These are phyloP conservation scores for Polyommatus icarus DNA, from an alignment of 2,888 invertebrate genomes.

Conservation along the genomic window DNA sequence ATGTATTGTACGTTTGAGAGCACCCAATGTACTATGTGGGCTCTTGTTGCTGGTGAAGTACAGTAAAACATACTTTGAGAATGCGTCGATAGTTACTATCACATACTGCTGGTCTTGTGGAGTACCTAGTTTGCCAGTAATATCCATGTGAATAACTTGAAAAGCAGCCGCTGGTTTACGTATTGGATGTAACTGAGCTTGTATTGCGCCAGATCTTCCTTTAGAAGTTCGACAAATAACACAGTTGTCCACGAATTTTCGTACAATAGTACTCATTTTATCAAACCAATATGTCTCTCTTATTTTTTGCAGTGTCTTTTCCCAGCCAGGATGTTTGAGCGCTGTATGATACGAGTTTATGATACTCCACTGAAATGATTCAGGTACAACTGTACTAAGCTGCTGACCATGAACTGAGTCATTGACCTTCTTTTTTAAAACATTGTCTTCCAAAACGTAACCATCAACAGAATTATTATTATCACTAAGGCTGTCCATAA, in stretches of 20 bases:
- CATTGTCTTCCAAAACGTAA: constrained; percentile 35
- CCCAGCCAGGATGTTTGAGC: constrained; percentile 43
- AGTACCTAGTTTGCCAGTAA: constrained; percentile 43
- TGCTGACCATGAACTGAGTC: constrained; percentile 34
- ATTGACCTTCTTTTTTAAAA: constrained; percentile 30
- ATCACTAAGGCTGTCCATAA: constrained; percentile 34
- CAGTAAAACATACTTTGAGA: constrained; percentile 31
- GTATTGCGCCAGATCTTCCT: constrained; percentile 43
- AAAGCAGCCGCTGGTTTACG: constrained; percentile 41
- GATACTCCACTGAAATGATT: constrained; percentile 44
- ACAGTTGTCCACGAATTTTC: constrained; percentile 13
- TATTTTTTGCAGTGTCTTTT: constrained; percentile 42
- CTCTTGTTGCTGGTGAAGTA: constrained; percentile 35
- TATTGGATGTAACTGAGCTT: constrained; percentile 43
- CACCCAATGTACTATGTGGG: constrained; percentile 35
- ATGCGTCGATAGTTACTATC: constrained; percentile 43
- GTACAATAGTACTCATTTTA: constrained; percentile 35
- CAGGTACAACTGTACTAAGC: constrained; percentile 38
- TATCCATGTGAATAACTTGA: constrained; percentile 44
- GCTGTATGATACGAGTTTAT: constrained; percentile 42
- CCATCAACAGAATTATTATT: constrained; percentile 17
- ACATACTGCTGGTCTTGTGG: constrained; percentile 39
- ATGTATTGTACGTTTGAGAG: constrained; percentile 35
- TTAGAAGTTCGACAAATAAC: constrained; percentile 45
- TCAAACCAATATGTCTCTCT: constrained; percentile 39